Evolutionary conservation across 2,888 invertebrate genomes (phyloP), one percentile per base, ranked within the genome.

Genomic region (Chouioia cunea): DNA sequence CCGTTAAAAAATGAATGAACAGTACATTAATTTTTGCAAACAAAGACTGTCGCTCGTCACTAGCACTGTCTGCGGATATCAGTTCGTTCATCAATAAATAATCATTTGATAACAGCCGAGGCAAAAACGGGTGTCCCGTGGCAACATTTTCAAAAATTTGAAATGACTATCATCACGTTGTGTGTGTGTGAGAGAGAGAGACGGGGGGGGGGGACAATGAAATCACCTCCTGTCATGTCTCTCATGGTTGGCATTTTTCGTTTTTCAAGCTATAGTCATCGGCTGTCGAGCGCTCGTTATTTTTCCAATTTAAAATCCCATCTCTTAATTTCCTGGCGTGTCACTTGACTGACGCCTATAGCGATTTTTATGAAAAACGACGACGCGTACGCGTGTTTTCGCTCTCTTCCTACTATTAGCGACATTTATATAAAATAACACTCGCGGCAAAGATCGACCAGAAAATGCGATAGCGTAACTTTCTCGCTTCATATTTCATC

Each of bases 251-350:
- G 67, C 60, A 73, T 73, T 74, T 73, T 71, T 73, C 67, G 54
- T 71, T 48, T 27, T 16, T 22, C 27, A 22, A 10, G 3, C 27
- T n/a, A 10, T n/a, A 53, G 27, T 16, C 48, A 23, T 14, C 27
- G 10, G 47, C 73, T 65, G 62, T 54, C 52, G 76, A 79, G 77
- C 71, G 76, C 80, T 77, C 73, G 77, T 77, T 79, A 80, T 83
- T 81, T 82, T 82, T 81, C 78, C 83, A 83, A 83, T 83, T 83
- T 83, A 82, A 83, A 83, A 82, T 82, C 79, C 77, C 80, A 80
- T 81, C 82, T 82, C 80, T 83, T 83, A 83, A 83, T 83, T 83
- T 83, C 83, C 83, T 83, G 71, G 78, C 79, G 79, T 80, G 83
- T 83, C 83, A 82, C 81, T 79, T 80, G 77, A 79, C 50, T 50